Evolutionary conservation across 2,113 vertebrate genomes (phyloP).

Genomic region (Scopus umbretta): DNA sequence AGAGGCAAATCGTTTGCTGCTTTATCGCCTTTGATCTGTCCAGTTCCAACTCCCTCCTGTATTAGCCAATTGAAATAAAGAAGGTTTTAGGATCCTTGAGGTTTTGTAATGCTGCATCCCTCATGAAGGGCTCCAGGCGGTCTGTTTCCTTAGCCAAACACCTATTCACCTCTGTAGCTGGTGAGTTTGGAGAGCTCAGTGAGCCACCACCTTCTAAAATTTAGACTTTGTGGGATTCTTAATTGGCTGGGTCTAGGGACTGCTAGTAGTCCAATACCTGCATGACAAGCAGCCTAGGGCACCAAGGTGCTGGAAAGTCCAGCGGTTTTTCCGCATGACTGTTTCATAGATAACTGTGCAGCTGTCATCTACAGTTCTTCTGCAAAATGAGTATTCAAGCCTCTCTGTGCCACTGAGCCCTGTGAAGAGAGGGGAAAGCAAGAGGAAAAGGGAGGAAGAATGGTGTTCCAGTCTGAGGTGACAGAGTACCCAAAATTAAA

Average conservation of each 20-base stretch:
- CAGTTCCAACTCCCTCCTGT: not conserved
- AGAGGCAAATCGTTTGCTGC: not conserved
- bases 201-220: not conserved
- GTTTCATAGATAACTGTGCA: fast-evolving
- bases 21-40: not conserved
- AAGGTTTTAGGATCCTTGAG: not conserved
- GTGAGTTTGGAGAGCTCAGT: not conserved
- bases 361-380: not conserved
- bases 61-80: not conserved
- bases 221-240: not conserved
- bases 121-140: fast-evolving
- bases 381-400: no score
- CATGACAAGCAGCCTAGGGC: not conserved
- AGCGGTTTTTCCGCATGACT: fast-evolving
- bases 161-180: fast-evolving
- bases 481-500: not conserved
- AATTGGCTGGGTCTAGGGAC: not conserved
- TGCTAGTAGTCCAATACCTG: fast-evolving
- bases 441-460: not conserved
- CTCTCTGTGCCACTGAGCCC: not conserved
- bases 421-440: not conserved
- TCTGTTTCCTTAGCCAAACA: not conserved
- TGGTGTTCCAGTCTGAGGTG: fast-evolving
- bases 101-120: not conserved
- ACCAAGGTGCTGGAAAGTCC: not conserved